Percentiles rank a stretch among this genome's conserved stretches.
phyloP scores from a whole-genome alignment of 2,888 invertebrate genomes.

The Calameuta pallipes region DNA sequence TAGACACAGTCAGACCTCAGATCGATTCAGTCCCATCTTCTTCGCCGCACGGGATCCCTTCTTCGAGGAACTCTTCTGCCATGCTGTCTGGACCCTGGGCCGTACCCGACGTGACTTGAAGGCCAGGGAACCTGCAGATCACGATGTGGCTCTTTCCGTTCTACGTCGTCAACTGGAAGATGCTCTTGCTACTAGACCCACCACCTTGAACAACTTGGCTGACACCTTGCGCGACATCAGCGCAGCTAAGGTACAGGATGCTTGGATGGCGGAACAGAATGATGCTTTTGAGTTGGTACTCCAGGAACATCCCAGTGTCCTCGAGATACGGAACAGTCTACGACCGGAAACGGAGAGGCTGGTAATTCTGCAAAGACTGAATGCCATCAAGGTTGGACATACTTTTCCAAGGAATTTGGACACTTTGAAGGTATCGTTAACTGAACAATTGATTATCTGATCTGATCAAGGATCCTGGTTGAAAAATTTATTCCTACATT shows the following conservation, averaged over 20 bases:
- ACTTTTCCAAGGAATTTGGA: slow-evolving; percentile 18
- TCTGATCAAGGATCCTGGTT: not conserved
- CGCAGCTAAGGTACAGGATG: slow-evolving; percentile 15
- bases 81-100: slow-evolving; percentile 21
- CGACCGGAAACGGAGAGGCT: slow-evolving; percentile 15
- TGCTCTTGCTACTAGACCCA: slow-evolving; percentile 15
- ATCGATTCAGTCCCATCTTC: slow-evolving; percentile 13
- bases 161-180: slow-evolving; percentile 20
- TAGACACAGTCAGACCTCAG: slow-evolving; percentile 12
- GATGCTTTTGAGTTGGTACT: slow-evolving; percentile 13
- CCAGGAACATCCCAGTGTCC: slow-evolving; percentile 13
- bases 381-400: slow-evolving; percentile 19
- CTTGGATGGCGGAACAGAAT: slow-evolving; percentile 14
- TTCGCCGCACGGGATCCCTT: slow-evolving; percentile 19
- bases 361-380: slow-evolving; percentile 19
- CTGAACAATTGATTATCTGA: not conserved
- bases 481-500: not conserved
- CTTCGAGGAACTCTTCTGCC: slow-evolving; percentile 20
- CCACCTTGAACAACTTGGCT: slow-evolving; percentile 16
- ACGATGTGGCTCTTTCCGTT: slow-evolving; percentile 14
- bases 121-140: slow-evolving; percentile 16
- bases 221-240: slow-evolving; percentile 14
- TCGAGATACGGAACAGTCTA: slow-evolving; percentile 10
- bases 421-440: slow-evolving; percentile 13
- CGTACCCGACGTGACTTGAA: slow-evolving; percentile 15